Evolutionary conservation across 1,140 invertebrate species (phyloP), one percentile per base, ranked within the genome.

Genomic region (Teleopsis dalmanni): DNA sequence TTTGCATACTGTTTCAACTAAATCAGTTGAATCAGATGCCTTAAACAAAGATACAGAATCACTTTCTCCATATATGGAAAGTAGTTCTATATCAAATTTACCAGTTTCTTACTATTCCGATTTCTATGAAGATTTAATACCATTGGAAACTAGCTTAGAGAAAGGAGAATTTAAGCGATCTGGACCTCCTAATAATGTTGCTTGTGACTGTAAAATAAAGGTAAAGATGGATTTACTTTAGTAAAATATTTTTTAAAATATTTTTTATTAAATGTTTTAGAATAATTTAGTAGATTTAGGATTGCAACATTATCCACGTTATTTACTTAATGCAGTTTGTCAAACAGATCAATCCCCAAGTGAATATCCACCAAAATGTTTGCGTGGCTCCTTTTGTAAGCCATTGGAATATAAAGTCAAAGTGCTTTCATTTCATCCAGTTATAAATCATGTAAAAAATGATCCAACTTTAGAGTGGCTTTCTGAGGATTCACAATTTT

Each of bases 161-260:
- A 57, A 4, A 62, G 59, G 22, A 51, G 42, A 46, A 6, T 11
- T 27, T 10, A 53, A 45, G 3, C 37, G 48, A 3, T 22, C 35
- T 8, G 42, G 46, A 3, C 33, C 36, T 10, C 26, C 22, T 48
- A 60, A 2, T 3, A 16, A 35, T n/a, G 35, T 43, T 19, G 60
- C 60, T 48, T 68, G 65, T 38, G 65, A 68, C 55, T 68, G 65
- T 50, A 68, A 67, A 63, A 57, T 67, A 31, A 68, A 50, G 65
- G 65, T 68, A 50, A 35, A 55, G 44, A 29, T 18, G 6, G 21
- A n/a, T 13, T 19, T 18, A 19, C 14, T 38, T 38, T 38, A 25
- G 2, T 11, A 21, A 25, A 23, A n/a, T 22, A 25, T 10, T 42
- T 23, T 25, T 9, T 25, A 42, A 25, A 21, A 26, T 43, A 27